A percentile compares a stretch with the other conserved stretches of the same genome.
Conservation (phyloP, 2,888 invertebrate species). For the Eupithecia insigniata region DNA sequence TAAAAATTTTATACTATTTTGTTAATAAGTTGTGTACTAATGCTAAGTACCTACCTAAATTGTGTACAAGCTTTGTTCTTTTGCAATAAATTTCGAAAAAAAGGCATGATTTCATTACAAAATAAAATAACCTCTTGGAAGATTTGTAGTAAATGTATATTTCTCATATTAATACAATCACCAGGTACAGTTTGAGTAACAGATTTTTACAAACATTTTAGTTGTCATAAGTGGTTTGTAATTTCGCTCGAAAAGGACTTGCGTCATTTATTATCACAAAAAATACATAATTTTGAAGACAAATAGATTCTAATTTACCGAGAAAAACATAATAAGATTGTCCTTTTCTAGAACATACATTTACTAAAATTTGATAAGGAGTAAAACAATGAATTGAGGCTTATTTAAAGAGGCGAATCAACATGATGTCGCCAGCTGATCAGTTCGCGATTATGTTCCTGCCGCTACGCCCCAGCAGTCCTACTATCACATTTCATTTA, state of each 20-base stretch:
- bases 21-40: conserved; percentile 54
- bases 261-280: conserved; percentile 50
- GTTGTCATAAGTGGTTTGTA: conserved; percentile 66
- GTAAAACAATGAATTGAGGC: conserved; percentile 37
- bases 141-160: conserved; percentile 84
- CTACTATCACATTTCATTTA: conserved; percentile 74
- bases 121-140: conserved; percentile 72
- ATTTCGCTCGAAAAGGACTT: conserved; percentile 66
- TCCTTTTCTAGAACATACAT: conserved; percentile 61
- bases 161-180: conserved; percentile 81
- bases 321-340: conserved; percentile 53
- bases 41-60: conserved; percentile 53
- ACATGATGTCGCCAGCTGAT: conserved; percentile 51
- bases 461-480: conserved; percentile 67
- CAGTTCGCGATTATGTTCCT: conserved; percentile 43
- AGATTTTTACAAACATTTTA: conserved; percentile 75
- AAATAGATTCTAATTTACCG: conserved; percentile 59
- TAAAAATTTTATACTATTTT: conserved; percentile 58
- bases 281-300: conserved; percentile 61
- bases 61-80: conserved; percentile 68
- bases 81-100: conserved; percentile 69
- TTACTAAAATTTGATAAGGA: conserved; percentile 48
- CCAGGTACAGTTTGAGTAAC: conserved; percentile 82
- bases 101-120: conserved; percentile 42
- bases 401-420: conserved; percentile 37